Evolutionary conservation across 2,113 vertebrate genomes (phyloP).

Genomic region (Neofelis nebulosa): DNA sequence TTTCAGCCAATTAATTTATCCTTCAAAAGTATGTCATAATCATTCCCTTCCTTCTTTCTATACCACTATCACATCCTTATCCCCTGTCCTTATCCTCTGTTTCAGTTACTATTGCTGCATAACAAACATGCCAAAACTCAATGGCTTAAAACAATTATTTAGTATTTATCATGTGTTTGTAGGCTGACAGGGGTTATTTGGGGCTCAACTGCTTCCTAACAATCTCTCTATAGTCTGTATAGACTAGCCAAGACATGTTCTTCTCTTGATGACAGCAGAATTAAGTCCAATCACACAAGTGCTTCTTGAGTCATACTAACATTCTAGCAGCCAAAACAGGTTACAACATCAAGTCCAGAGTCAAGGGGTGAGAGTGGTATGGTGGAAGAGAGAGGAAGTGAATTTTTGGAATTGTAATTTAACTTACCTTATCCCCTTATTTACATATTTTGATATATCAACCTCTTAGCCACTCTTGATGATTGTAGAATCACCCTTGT

Average conservation of each 20-base stretch:
- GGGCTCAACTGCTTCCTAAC: neutral
- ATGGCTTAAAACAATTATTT: neutral
- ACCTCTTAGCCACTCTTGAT: neutral
- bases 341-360: neutral
- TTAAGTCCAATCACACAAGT: neutral
- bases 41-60: neutral
- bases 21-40: neutral
- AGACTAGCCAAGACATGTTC: neutral
- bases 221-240: neutral
- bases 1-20: slow-evolving; percentile 13
- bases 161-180: neutral
- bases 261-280: neutral
- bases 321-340: neutral
- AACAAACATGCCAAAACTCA: neutral
- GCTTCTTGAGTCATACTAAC: neutral
- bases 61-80: neutral
- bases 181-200: neutral
- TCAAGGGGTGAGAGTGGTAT: neutral
- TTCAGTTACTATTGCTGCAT: neutral
- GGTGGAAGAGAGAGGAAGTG: neutral
- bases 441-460: neutral
- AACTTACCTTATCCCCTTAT: neutral
- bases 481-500: neutral
- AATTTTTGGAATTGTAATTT: neutral
- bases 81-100: neutral